Evolutionary conservation across 1,140 invertebrate genomes (phyloP).

Genomic region (Drosophila mayri): DNA sequence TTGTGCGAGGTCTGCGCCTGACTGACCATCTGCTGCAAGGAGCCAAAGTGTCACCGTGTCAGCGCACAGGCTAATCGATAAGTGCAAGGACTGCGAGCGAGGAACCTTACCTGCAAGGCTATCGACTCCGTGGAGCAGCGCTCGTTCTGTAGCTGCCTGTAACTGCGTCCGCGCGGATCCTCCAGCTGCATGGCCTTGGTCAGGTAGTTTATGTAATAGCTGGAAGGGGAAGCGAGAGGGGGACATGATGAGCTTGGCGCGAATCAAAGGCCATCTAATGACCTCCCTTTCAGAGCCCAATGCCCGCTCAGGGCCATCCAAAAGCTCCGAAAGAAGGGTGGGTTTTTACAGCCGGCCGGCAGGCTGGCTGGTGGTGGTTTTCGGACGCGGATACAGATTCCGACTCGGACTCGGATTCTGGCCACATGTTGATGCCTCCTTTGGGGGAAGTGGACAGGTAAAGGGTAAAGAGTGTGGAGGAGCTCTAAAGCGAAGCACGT

Average conservation of each 20-base stretch:
- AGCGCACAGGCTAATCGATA: slow-evolving; percentile 43
- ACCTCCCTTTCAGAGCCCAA: slow-evolving; percentile 17
- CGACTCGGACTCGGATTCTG: slow-evolving; percentile 22
- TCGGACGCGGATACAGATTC: slow-evolving; percentile 3
- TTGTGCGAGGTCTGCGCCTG: slow-evolving; percentile 59
- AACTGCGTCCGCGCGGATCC: slow-evolving; percentile 87
- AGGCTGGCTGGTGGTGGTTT: slow-evolving; percentile 19
- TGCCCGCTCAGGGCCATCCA: slow-evolving; percentile 16
- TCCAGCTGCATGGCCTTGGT: slow-evolving; percentile 90
- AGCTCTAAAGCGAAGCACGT: slow-evolving; percentile 67
- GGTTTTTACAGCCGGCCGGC: slow-evolving; percentile 35
- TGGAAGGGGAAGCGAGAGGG: slow-evolving; percentile 84
- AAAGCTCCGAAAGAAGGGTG: slow-evolving; percentile 56
- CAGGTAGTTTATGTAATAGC: slow-evolving; percentile 92
- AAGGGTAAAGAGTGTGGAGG: slow-evolving; percentile 27
- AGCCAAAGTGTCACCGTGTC: slow-evolving; percentile 3
- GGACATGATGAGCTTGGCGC: slow-evolving; percentile 40
- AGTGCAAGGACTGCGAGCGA: slow-evolving; percentile 12
- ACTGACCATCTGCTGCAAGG: slow-evolving; percentile 59
- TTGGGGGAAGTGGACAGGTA: slow-evolving; percentile 46
- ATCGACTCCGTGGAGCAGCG: slow-evolving; percentile 86
- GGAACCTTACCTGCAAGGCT: slow-evolving; percentile 86
- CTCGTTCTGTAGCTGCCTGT: slow-evolving; percentile 86
- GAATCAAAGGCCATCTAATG: slow-evolving; percentile 68
- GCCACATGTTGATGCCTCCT: slow-evolving; percentile 55